These are phyloP conservation scores for Cheirogaleus major DNA, from an alignment of 2,797 vertebrate genomes.

Conservation along the genomic window DNA sequence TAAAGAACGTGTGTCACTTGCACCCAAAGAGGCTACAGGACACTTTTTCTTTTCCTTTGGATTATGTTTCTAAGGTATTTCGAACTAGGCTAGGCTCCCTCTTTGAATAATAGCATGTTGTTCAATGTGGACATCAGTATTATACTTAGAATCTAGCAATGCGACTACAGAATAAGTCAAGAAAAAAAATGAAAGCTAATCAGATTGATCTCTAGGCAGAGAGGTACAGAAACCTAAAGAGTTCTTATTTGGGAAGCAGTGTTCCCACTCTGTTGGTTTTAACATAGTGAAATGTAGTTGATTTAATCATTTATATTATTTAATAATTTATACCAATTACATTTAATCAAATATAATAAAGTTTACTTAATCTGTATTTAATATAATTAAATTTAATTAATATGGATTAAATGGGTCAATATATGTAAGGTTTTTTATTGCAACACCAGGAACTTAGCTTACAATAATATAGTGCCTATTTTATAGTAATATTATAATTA, in stretches of 20 bases:
- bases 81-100: neutral
- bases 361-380: neutral
- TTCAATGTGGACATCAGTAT: neutral
- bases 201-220: neutral
- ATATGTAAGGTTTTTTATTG: neutral
- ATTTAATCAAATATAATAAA: neutral
- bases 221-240: neutral
- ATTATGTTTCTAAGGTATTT: neutral
- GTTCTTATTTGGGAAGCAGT: neutral
- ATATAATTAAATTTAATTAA: neutral
- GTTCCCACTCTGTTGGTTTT: neutral
- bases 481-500: neutral
- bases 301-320: neutral
- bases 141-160: neutral
- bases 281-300: neutral
- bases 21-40: neutral
- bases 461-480: neutral
- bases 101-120: neutral
- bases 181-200: neutral
- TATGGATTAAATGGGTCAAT: neutral
- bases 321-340: neutral
- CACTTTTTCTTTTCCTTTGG: neutral
- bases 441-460: neutral
- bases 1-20: accelerated
- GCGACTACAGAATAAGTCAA: neutral